Percentiles rank a stretch among this genome's conserved stretches.
Evolutionary conservation across 2,113 vertebrate genomes (phyloP).

Genomic region (Laterallus jamaicensis): DNA sequence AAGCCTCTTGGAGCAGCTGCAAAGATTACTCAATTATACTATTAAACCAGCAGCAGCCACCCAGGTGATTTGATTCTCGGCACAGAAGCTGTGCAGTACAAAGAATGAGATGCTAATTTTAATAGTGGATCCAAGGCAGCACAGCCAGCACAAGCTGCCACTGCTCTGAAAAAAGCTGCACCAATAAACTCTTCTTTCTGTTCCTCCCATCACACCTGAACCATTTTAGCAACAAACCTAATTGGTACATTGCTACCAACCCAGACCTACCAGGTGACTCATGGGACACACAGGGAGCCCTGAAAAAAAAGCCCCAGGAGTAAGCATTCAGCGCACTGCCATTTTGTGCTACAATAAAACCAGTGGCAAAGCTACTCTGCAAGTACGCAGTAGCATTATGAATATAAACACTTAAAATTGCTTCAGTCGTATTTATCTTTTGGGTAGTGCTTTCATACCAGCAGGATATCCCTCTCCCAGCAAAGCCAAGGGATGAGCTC

Average conservation of each 20-base stretch:
- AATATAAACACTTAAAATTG: background rate
- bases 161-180: background rate
- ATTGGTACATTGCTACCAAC: background rate
- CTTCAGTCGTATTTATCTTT: background rate
- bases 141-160: background rate
- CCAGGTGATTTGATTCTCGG: background rate
- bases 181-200: background rate
- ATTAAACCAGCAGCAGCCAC: background rate
- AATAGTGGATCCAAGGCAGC: background rate
- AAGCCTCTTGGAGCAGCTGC: slow-evolving; percentile 45
- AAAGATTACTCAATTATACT: slow-evolving; percentile 41
- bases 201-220: background rate
- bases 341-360: background rate
- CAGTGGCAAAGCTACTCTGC: background rate
- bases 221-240: background rate
- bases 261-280: background rate
- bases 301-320: background rate
- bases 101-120: background rate
- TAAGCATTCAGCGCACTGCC: background rate
- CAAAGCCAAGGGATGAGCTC: background rate
- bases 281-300: background rate
- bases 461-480: background rate
- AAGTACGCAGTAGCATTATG: background rate
- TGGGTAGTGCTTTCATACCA: background rate
- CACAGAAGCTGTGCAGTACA: background rate